These are phyloP conservation scores for Ruditapes philippinarum DNA, from an alignment of 1,140 invertebrate species.

Conservation along the genomic window DNA sequence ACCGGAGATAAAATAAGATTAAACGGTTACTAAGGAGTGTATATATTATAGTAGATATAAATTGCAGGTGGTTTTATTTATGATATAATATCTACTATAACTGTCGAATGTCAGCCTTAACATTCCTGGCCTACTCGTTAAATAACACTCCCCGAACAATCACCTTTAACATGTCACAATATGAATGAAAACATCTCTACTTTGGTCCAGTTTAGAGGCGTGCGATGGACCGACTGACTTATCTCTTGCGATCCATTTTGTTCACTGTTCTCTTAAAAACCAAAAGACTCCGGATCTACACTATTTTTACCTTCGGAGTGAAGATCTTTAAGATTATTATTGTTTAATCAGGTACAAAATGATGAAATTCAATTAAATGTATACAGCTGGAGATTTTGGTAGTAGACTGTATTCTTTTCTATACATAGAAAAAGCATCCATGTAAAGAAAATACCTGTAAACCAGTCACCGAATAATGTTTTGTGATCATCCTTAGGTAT, in stretches of 20 bases:
- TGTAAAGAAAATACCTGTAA: neutral
- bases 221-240: too few species aligned
- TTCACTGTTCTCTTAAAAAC: too few species aligned
- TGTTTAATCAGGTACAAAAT: neutral
- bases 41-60: neutral
- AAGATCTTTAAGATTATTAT: neutral
- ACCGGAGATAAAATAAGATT: too few species aligned
- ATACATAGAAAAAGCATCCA: neutral
- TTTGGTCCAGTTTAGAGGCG: neutral
- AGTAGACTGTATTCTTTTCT: neutral
- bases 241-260: too few species aligned
- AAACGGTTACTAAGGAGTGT: neutral
- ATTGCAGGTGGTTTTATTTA: constrained; percentile 25
- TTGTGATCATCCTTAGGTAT: constrained; percentile 49
- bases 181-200: constrained; percentile 3
- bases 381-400: neutral
- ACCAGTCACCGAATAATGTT: constrained; percentile 35
- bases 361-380: constrained; percentile 12
- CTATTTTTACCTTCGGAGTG: neutral
- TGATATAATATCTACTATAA: constrained; percentile 25
- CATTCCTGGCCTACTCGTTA: neutral
- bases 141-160: constrained; percentile 16
- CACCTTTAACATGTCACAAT: constrained; percentile 19
- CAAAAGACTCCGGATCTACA: neutral
- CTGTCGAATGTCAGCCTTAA: neutral